Evolutionary conservation across 2,113 vertebrate species (phyloP).

Genomic region (Macaca nemestrina): DNA sequence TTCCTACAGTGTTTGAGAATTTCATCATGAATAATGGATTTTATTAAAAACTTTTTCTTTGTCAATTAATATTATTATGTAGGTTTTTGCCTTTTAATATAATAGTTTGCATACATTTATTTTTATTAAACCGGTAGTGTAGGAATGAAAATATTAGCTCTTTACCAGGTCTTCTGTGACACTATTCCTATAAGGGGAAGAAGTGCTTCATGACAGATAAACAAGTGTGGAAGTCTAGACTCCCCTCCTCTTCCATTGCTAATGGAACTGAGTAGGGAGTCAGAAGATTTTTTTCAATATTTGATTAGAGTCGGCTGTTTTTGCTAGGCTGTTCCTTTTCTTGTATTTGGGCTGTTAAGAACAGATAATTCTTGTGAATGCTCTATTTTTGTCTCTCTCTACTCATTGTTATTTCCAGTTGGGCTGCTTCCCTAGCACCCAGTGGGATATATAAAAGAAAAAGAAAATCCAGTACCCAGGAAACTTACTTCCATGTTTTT

Average conservation of each 20-base stretch:
- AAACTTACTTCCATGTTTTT: background rate
- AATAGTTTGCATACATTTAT: background rate
- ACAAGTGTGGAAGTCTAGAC: background rate
- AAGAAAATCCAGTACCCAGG: background rate
- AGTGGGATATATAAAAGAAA: background rate
- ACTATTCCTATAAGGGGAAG: background rate
- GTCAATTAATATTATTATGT: background rate
- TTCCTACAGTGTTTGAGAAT: background rate
- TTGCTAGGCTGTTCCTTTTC: background rate
- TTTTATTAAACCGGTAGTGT: background rate
- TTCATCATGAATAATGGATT: background rate
- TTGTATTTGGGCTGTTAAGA: background rate
- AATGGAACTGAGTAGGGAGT: background rate
- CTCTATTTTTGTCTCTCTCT: background rate
- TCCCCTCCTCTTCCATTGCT: background rate
- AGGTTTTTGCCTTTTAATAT: background rate
- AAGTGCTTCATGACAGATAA: background rate
- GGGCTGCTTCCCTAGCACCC: background rate
- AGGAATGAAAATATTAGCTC: background rate
- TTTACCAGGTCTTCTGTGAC: background rate
- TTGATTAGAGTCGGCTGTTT: background rate
- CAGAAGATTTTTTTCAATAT: background rate
- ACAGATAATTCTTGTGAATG: background rate
- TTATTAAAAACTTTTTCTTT: background rate
- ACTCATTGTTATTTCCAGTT: background rate